These are phyloP conservation scores for Lathamus discolor DNA, from an alignment of 2,113 vertebrate genomes.

Conservation along the genomic window DNA sequence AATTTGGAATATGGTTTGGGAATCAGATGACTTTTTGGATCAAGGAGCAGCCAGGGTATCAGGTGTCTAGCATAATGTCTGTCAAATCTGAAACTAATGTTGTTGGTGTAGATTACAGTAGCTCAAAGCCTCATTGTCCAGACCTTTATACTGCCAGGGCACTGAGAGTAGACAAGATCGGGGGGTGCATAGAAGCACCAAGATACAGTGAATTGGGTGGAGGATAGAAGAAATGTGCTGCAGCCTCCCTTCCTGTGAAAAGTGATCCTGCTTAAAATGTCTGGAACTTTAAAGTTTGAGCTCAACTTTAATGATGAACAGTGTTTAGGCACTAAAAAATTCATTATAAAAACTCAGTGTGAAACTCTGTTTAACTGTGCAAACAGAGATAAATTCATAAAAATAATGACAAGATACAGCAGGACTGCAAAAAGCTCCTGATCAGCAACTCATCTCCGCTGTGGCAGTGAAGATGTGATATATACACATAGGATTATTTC, in stretches of 20 bases:
- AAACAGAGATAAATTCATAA: conserved; percentile 5
- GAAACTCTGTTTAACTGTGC: background rate
- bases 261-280: background rate
- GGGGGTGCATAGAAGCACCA: background rate
- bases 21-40: background rate
- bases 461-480: conserved; percentile 25
- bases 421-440: conserved; percentile 20
- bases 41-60: background rate
- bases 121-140: rapidly evolving
- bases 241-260: background rate
- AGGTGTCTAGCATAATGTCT: background rate
- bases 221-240: background rate
- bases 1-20: background rate
- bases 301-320: background rate
- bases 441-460: background rate
- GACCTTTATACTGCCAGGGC: background rate
- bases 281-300: background rate
- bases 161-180: background rate
- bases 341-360: background rate
- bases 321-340: background rate
- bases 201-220: background rate
- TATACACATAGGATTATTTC: conserved; percentile 56
- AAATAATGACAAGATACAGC: conserved; percentile 5
- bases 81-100: background rate
- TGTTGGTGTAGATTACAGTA: background rate